phyloP scores from a whole-genome alignment of 2,888 invertebrate species.

The Drosophila borealis region DNA sequence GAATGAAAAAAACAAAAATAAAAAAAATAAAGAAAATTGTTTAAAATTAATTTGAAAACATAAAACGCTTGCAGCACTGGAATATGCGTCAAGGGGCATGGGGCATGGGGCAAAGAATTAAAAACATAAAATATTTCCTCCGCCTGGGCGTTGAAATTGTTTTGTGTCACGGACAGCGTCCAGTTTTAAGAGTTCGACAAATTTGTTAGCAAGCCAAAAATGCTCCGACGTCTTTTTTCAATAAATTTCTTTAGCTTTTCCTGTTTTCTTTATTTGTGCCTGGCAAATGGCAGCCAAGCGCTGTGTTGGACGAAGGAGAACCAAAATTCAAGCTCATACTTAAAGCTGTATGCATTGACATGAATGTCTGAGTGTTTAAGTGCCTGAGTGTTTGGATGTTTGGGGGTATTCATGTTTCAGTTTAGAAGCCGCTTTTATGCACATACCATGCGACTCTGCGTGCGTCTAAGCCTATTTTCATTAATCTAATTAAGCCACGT shows the following conservation, averaged over 20 bases:
- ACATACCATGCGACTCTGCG: slow-evolving; percentile 8
- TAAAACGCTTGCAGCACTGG: slow-evolving; percentile 32
- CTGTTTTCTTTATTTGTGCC: slow-evolving; percentile 21
- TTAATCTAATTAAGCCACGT: slow-evolving; percentile 63
- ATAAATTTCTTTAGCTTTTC: slow-evolving; percentile 14
- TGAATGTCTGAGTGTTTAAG: not conserved
- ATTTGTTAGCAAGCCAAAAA: slow-evolving; percentile 9
- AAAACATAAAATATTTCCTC: slow-evolving; percentile 1
- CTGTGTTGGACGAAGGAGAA: too few species aligned
- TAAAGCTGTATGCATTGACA: slow-evolving; percentile 9
- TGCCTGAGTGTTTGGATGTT: not conserved
- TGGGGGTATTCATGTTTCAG: not conserved
- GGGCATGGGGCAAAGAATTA: slow-evolving; percentile 1
- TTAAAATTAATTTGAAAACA: slow-evolving; percentile 67
- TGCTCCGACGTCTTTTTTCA: not conserved
- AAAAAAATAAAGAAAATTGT: slow-evolving; percentile 38
- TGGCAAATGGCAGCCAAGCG: slow-evolving; percentile 25
- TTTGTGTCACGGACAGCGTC: slow-evolving; percentile 59
- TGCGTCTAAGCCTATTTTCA: slow-evolving; percentile 56
- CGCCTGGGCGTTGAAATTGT: slow-evolving; percentile 46
- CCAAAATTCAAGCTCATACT: slow-evolving; percentile 5
- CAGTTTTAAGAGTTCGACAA: slow-evolving; percentile 38
- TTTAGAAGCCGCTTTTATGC: slow-evolving; percentile 14
- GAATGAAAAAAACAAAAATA: slow-evolving; percentile 9
- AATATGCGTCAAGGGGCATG: not conserved